A percentile compares a stretch with the other conserved stretches of the same genome.
phyloP scores from a whole-genome alignment of 2,888 invertebrate genomes.

The Drosophila anceps region DNA sequence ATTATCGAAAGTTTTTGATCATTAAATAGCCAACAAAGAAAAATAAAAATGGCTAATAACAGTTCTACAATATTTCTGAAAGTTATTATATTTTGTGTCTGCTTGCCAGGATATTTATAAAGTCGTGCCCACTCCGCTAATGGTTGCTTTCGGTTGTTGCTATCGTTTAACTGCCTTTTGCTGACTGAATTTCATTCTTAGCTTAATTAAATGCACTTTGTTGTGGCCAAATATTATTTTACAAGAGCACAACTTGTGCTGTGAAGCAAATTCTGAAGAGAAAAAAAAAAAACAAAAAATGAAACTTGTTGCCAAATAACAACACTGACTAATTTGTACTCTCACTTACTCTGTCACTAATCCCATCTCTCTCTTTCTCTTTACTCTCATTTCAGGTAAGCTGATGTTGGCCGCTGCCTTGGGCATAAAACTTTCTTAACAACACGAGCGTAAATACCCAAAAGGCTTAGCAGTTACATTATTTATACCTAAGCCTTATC shows the following conservation, averaged over 20 bases:
- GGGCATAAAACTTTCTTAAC: slow-evolving; percentile 66
- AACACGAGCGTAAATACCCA: slow-evolving; percentile 79
- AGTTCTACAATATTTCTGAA: not conserved
- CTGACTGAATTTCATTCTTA: slow-evolving; percentile 58
- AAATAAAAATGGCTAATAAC: not conserved
- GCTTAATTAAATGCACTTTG: slow-evolving; percentile 78
- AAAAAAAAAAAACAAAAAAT: slow-evolving; percentile 7
- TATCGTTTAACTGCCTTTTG: slow-evolving; percentile 27
- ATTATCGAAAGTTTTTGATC: no score
- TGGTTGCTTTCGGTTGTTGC: not conserved
- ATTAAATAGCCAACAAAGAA: not conserved
- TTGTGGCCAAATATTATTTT: slow-evolving; percentile 76
- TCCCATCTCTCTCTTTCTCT: slow-evolving; percentile 19
- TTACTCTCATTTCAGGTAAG: slow-evolving; percentile 59
- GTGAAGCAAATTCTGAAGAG: slow-evolving; percentile 35
- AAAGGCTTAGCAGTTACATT: slow-evolving; percentile 75
- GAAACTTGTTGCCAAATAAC: slow-evolving; percentile 50
- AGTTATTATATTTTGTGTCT: not conserved
- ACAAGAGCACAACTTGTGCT: slow-evolving; percentile 36
- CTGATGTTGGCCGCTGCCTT: slow-evolving; percentile 30
- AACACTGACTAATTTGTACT: slow-evolving; percentile 55
- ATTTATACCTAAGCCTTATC: slow-evolving; percentile 72
- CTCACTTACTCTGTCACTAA: slow-evolving; percentile 1
- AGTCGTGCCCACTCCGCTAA: not conserved
- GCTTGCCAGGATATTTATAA: slow-evolving; percentile 4